Evolutionary conservation across 1,140 invertebrate genomes (phyloP), one percentile per base, ranked within the genome.

Genomic region (Drosophila pseudoobscura): DNA sequence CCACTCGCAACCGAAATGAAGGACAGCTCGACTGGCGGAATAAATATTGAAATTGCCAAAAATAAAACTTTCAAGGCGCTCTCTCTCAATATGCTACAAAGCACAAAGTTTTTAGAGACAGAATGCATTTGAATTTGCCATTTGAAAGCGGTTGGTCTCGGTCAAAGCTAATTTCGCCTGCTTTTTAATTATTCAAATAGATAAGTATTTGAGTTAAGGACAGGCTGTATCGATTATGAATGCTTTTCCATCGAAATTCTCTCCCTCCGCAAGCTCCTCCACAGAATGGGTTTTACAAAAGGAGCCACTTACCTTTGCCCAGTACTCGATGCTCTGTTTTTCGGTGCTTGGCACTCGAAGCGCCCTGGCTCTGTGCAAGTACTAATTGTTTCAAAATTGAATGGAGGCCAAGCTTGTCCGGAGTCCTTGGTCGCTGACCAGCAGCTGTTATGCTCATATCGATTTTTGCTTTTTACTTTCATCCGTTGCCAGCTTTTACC

Each of bases 41-140:
- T 74, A 73, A 74, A 74, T 74, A 74, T 74, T 74, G 60, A 75
- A 74, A 74, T 74, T 74, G 71, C 71, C 70, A 74, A 72, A 73
- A 74, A 65, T 47, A 43, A 69, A 69, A 69, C 63, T 69, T 69
- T 69, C 45, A 69, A 70, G 63, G 66, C 65, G 43, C 66, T 70
- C 24, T 26, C 24, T 57, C 66, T 57, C 63, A 70, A 70, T 70
- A 69, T 70, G 64, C 64, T 70, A 50, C 63, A 69, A 70, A 57
- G 53, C 69, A 51, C 15, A 75, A 74, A 75, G 39, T 75, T 74
- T 74, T 9, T 24, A 35, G 57, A 57, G 51, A 50, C 51, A 57
- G 52, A 50, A 45, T 52, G 51, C 66, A 44, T 69, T 57, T 52
- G 24, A 26, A 26, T 26, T 26, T 26, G 24, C 26, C 31, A 57